Conservation (phyloP, 2,113 vertebrate species). For the Anhinga rufa region DNA sequence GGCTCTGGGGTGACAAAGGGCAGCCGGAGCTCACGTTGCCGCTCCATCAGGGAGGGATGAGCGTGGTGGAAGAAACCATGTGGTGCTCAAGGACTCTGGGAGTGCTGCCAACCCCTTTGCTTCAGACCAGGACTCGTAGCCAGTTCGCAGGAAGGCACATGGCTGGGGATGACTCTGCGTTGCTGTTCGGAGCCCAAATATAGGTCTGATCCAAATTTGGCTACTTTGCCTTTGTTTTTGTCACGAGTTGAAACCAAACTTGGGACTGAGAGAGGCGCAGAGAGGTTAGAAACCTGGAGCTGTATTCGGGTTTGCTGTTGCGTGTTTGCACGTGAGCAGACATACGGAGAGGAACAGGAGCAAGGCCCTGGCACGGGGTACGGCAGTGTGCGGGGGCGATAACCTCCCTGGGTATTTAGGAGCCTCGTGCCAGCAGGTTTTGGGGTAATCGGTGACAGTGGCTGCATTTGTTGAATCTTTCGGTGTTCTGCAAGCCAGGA, state of each 20-base stretch:
- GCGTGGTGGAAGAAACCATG: accelerated
- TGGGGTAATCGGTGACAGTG: neutral
- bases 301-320: neutral
- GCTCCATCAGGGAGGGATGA: neutral
- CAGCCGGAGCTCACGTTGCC: neutral
- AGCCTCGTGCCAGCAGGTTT: neutral
- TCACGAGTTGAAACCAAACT: neutral
- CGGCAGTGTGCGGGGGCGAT: neutral
- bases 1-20: neutral
- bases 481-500: neutral
- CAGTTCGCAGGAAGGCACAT: neutral
- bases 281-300: neutral
- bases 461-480: neutral
- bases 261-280: neutral
- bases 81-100: neutral
- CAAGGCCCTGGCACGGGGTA: neutral
- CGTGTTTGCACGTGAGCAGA: accelerated
- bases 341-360: neutral
- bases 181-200: neutral
- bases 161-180: accelerated
- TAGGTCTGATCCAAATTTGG: neutral
- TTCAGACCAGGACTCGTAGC: neutral
- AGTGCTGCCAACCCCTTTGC: neutral
- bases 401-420: neutral
- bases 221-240: neutral